phyloP scores from a whole-genome alignment of 2,113 vertebrate species.

The Mustela nigripes region DNA sequence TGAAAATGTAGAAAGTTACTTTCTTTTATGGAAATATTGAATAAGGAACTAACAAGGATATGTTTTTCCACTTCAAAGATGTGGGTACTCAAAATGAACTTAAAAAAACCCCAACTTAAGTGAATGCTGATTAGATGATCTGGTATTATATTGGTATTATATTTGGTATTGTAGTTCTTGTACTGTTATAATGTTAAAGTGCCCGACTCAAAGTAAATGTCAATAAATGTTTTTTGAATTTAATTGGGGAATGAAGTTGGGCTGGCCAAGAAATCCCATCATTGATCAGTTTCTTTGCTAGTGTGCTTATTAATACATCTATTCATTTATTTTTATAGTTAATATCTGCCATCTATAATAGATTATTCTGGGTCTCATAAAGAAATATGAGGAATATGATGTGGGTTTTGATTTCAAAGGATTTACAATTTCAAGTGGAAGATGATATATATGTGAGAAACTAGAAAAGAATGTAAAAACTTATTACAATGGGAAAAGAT shows the following conservation, averaged over 20 bases:
- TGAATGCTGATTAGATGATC: conserved; percentile 33
- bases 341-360: background rate
- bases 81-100: background rate
- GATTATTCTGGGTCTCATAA: background rate
- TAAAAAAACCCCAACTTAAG: background rate
- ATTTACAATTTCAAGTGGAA: conserved; percentile 16
- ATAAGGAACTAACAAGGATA: background rate
- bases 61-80: conserved; percentile 12
- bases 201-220: background rate
- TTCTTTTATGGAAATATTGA: conserved; percentile 49
- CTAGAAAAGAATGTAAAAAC: background rate
- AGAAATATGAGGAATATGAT: background rate
- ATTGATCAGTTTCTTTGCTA: conserved; percentile 26
- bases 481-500: conserved; percentile 8
- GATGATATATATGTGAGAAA: background rate
- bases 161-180: background rate
- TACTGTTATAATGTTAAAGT: background rate
- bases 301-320: background rate
- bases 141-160: background rate
- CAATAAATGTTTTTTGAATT: conserved; percentile 41
- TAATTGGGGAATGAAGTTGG: background rate
- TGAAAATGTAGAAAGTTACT: conserved; percentile 2
- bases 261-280: background rate
- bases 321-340: conserved; percentile 48
- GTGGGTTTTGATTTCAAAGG: background rate